phyloP scores from a whole-genome alignment of 2,797 vertebrate species.

The Catostomus latipinnis region DNA sequence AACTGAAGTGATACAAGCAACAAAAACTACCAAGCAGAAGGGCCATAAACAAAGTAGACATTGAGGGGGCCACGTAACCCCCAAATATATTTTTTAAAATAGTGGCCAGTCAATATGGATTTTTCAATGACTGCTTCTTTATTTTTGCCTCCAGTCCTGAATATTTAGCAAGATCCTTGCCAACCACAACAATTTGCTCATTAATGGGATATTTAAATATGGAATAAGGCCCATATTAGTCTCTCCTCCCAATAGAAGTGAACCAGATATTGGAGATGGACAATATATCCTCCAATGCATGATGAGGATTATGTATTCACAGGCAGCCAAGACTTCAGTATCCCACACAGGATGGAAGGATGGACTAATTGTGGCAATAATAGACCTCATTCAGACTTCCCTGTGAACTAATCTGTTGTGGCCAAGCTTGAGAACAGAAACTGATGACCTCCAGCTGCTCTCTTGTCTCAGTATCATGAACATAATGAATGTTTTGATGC shows the following conservation, averaged over 20 bases:
- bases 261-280: conserved; percentile 16
- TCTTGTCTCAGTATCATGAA: conserved; percentile 30
- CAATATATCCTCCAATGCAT: conserved; percentile 17
- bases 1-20: not conserved
- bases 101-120: too few species aligned
- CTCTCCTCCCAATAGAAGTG: not conserved
- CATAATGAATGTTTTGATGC: not conserved
- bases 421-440: conserved; percentile 22
- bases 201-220: too few species aligned
- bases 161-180: too few species aligned
- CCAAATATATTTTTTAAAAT: too few species aligned
- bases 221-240: not conserved
- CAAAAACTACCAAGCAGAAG: too few species aligned
- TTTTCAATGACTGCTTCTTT: too few species aligned
- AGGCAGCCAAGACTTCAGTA: conserved; percentile 10
- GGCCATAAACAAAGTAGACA: too few species aligned
- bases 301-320: conserved; percentile 12
- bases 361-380: conserved; percentile 22
- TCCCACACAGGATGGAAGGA: conserved; percentile 28
- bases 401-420: conserved; percentile 22
- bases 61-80: too few species aligned
- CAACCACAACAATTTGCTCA: too few species aligned
- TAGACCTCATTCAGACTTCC: conserved; percentile 27
- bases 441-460: conserved; percentile 37
- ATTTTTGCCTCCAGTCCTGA: too few species aligned